These are phyloP conservation scores for Laterallus jamaicensis DNA, from an alignment of 2,113 vertebrate genomes.

Conservation along the genomic window DNA sequence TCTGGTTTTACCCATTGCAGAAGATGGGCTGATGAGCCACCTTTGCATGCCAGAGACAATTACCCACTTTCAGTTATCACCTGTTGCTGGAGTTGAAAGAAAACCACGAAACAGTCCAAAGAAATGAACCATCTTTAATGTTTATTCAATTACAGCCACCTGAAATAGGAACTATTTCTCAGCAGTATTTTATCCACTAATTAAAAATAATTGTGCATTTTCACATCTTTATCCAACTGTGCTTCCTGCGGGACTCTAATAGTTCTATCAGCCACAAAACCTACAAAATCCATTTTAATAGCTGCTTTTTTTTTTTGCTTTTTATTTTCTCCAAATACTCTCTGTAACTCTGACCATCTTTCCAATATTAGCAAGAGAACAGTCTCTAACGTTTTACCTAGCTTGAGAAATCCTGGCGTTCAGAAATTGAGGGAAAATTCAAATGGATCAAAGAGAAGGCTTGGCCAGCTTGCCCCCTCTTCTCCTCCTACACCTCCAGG, in stretches of 20 bases:
- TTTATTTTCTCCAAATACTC: not conserved
- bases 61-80: not conserved
- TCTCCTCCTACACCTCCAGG: fast-evolving
- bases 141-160: not conserved
- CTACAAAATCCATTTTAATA: constrained; percentile 47
- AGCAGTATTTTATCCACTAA: constrained; percentile 25
- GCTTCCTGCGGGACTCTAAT: not conserved
- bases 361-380: not conserved
- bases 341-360: not conserved
- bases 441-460: not conserved
- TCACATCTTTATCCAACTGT: constrained; percentile 47
- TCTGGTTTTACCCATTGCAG: not conserved
- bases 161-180: constrained; percentile 21
- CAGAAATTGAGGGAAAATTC: not conserved
- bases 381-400: not conserved
- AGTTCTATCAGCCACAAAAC: not conserved
- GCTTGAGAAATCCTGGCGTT: not conserved
- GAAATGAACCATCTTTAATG: constrained; percentile 10
- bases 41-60: not conserved
- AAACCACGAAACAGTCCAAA: not conserved
- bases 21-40: not conserved
- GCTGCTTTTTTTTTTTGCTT: not conserved
- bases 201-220: constrained; percentile 51
- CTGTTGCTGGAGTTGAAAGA: not conserved
- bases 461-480: not conserved